Percentiles rank a stretch among this genome's conserved stretches.
Conservation (phyloP, 2,113 vertebrate genomes). For the Parus major region DNA sequence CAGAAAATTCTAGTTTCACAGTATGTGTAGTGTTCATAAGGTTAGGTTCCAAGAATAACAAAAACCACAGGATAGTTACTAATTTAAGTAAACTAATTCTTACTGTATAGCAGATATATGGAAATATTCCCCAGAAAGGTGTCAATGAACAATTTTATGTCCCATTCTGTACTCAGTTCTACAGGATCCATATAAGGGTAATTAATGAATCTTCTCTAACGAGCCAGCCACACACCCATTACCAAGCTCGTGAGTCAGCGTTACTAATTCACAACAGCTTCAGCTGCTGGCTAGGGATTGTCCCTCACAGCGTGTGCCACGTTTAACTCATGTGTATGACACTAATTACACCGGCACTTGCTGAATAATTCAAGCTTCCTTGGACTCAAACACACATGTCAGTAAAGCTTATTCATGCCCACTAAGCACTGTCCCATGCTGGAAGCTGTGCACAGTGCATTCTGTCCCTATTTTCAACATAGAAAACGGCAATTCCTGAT, state of each 20-base stretch:
- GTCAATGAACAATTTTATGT: not conserved
- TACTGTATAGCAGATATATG: not conserved
- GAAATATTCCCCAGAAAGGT: not conserved
- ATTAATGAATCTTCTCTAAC: constrained; percentile 27
- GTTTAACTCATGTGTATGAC: not conserved
- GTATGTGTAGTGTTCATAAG: not conserved
- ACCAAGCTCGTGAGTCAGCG: not conserved
- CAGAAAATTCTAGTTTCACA: not conserved
- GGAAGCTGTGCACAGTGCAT: not conserved
- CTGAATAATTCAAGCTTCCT: constrained; percentile 40
- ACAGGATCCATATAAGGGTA: not conserved
- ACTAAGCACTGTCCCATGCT: not conserved
- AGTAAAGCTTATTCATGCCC: not conserved
- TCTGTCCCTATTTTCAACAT: not conserved
- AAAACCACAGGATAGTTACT: not conserved
- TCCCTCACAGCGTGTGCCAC: not conserved
- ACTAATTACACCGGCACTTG: not conserved
- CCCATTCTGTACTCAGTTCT: not conserved
- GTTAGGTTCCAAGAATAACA: not conserved
- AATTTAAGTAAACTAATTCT: not conserved
- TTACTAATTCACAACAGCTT: constrained; percentile 9
- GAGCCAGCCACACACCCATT: not conserved
- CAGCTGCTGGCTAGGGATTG: constrained; percentile 2
- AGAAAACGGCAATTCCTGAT: not conserved
- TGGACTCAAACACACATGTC: not conserved